A percentile compares a stretch with the other conserved stretches of the same genome.
These are phyloP conservation scores for Leuciscus waleckii DNA, from an alignment of 2,797 vertebrate genomes.

Conservation along the genomic window DNA sequence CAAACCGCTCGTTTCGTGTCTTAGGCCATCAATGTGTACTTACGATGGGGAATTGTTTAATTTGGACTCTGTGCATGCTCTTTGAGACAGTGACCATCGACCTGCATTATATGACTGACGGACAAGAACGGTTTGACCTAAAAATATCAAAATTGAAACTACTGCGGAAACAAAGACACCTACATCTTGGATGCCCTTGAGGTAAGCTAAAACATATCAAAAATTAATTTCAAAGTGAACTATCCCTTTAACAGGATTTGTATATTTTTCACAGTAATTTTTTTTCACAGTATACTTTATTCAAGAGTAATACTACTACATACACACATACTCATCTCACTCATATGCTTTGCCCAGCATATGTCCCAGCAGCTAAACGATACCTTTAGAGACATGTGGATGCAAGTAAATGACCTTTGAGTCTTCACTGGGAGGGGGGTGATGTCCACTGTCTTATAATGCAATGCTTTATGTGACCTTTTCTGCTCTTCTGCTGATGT, in stretches of 20 bases:
- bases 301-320: not conserved
- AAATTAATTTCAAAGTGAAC: too few relatives aligned
- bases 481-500: conserved; percentile 27
- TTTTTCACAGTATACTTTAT: not conserved
- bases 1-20: too few relatives aligned
- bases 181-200: too few relatives aligned
- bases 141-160: too few relatives aligned
- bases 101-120: too few relatives aligned
- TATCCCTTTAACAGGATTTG: not conserved
- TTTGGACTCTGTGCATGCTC: too few relatives aligned
- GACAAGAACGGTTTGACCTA: too few relatives aligned
- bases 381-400: not conserved
- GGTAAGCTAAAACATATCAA: too few relatives aligned
- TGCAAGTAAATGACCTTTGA: conserved; percentile 11
- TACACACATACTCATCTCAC: not conserved
- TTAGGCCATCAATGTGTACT: too few relatives aligned
- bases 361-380: not conserved
- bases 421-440: not conserved
- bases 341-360: not conserved
- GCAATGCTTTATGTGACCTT: conserved; percentile 9
- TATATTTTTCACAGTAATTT: not conserved
- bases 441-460: conserved; percentile 27
- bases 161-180: too few relatives aligned
- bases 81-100: too few relatives aligned
- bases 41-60: too few relatives aligned